Percentiles rank a stretch among this genome's conserved stretches.
Conservation (phyloP, 2,888 invertebrate genomes). For the Tipula vernalis region DNA sequence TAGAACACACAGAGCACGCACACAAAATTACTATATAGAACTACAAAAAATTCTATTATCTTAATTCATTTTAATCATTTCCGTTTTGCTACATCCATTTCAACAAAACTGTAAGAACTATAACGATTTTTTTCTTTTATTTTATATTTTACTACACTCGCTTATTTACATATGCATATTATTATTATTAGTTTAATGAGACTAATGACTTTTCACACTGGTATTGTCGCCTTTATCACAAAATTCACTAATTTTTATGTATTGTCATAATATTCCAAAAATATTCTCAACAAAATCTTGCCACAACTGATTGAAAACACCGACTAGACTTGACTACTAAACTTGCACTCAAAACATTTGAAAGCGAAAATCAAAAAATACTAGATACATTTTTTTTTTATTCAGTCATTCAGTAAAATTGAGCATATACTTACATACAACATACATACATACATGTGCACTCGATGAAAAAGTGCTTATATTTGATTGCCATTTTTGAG, state of each 20-base stretch:
- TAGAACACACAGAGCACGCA: background rate
- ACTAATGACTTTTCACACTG: background rate
- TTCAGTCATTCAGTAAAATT: background rate
- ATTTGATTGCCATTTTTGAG: background rate
- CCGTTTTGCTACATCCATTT: background rate
- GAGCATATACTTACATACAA: background rate
- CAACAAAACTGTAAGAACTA: background rate
- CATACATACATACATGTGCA: background rate
- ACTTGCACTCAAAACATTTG: background rate
- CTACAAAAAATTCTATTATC: background rate
- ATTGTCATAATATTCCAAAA: background rate
- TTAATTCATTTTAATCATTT: background rate
- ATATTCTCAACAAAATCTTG: background rate
- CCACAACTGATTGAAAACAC: background rate
- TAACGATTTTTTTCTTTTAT: background rate
- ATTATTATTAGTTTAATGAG: too few relatives aligned
- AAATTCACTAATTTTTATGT: background rate
- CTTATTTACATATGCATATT: background rate
- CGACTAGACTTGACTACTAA: background rate
- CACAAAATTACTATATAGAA: background rate
- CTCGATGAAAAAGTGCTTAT: background rate
- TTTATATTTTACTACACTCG: background rate
- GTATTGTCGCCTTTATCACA: background rate
- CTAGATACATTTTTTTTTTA: background rate
- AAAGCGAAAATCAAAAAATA: background rate